Evolutionary conservation across 2,888 invertebrate genomes (phyloP).

Genomic region (Eumacrocentrus americanus): DNA sequence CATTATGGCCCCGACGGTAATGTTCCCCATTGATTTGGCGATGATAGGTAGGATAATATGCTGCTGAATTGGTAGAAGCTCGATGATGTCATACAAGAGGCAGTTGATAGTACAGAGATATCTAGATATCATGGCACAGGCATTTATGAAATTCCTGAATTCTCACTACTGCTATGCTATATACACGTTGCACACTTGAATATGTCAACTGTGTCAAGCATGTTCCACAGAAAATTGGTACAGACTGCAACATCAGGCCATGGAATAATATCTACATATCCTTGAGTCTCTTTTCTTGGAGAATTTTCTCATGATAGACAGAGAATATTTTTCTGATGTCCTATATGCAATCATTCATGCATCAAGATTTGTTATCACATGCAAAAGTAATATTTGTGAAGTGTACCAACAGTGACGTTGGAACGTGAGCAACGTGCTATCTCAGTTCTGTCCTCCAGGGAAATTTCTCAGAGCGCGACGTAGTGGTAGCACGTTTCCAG

Average conservation of each 20-base stretch:
- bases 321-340: not conserved
- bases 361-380: not conserved
- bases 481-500: constrained; percentile 5
- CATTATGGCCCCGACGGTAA: constrained; percentile 19
- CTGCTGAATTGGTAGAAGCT: too few species aligned
- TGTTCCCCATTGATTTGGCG: not conserved
- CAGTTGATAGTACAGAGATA: too few species aligned
- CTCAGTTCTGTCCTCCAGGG: constrained; percentile 21
- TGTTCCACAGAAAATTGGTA: not conserved
- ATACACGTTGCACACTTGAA: too few species aligned
- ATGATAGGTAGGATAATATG: too few species aligned
- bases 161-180: not conserved
- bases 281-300: constrained; percentile 5
- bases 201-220: not conserved
- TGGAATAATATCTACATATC: not conserved
- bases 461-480: constrained; percentile 31
- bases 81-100: too few species aligned
- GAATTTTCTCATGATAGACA: not conserved
- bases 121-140: too few species aligned
- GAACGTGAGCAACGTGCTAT: constrained; percentile 17
- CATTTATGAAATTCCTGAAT: not conserved
- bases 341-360: not conserved
- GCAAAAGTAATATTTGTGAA: not conserved
- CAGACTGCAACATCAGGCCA: not conserved
- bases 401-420: not conserved